phyloP scores from a whole-genome alignment of 2,113 vertebrate genomes.

The Bagarius yarrelli region DNA sequence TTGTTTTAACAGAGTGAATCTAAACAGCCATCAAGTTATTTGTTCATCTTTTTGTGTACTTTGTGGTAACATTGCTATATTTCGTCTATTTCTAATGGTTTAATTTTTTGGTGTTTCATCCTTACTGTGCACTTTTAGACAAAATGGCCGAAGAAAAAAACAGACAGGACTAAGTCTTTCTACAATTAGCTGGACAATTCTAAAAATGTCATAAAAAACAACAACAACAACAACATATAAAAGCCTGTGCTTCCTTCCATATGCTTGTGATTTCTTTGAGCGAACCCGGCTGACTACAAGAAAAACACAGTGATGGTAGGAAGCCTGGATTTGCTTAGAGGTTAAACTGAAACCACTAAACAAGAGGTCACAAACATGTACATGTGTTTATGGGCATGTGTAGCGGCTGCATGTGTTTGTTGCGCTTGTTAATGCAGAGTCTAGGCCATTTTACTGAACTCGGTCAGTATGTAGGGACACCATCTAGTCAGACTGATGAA shows the following conservation, averaged over 20 bases:
- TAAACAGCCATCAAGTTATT: not conserved
- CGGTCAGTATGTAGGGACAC: not conserved
- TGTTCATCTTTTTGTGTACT: not conserved
- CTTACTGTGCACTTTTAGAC: not conserved
- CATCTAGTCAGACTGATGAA: not conserved
- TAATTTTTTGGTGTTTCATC: not conserved
- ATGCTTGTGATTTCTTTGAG: conserved; percentile 45
- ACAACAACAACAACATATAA: not conserved
- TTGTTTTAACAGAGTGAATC: not conserved
- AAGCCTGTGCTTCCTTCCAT: conserved; percentile 45
- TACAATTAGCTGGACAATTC: not conserved
- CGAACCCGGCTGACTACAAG: conserved; percentile 41
- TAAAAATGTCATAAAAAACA: not conserved
- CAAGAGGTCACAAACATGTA: conserved; percentile 20
- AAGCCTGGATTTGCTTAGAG: conserved; percentile 57
- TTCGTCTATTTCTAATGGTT: not conserved
- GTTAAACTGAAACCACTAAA: conserved; percentile 40
- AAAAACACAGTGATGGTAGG: conserved; percentile 19
- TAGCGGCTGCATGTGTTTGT: not conserved
- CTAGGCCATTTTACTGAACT: not conserved
- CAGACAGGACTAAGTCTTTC: not conserved
- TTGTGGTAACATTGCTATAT: not conserved
- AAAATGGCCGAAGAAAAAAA: not conserved
- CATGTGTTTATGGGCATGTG: conserved; percentile 25
- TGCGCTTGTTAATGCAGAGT: not conserved